Evolutionary conservation across 2,113 vertebrate genomes (phyloP), one percentile per base, ranked within the genome.

Genomic region (Bambusicola thoracicus): DNA sequence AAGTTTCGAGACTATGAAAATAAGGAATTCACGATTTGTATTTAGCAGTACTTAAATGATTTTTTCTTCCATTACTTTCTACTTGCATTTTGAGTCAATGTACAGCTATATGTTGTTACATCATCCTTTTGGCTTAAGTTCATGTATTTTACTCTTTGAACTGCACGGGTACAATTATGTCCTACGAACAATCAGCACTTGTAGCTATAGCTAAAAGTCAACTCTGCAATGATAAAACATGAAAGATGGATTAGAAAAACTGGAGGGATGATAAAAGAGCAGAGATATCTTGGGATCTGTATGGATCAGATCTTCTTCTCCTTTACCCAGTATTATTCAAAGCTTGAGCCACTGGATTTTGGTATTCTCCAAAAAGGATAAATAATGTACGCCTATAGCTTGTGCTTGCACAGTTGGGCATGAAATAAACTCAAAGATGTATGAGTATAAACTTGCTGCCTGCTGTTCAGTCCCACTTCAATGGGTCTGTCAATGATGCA

Each of bases 401-500:
- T 80, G 55, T 53, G 41, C 29, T 89, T 63, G 87, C 67, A 73
- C 63, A 89, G 70, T 2, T 95, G 63, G 79, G 58, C 59, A 85
- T 74, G 75, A 94, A 95, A 92, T 85, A 79, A 34, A 66, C 58
- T 73, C 78, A 87, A 73, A 92, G 78, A 82, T 38, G 75, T 41
- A 69, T 43, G 70, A 89, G 67, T 49, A 92, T 87, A 89, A 95
- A 87, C 70, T 56, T 79, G 48, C 85, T 91, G 75, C 90, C 79
- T 89, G 85, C 90, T 94, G 70, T 58, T 91, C 70, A 76, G 85
- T 89, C 92, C 72, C 85, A 63, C 72, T 67, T 91, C 67, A 77
- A 76, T 30, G 34, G 49, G n/a, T n/a, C 62, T 0, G 29, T 55
- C 92, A 69, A 10, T 32, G 81, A 82, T 73, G 72, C 58, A 66